Base-by-base conservation (phyloP, 1,140 invertebrate genomes). In the Drosophila orosa region DNA sequence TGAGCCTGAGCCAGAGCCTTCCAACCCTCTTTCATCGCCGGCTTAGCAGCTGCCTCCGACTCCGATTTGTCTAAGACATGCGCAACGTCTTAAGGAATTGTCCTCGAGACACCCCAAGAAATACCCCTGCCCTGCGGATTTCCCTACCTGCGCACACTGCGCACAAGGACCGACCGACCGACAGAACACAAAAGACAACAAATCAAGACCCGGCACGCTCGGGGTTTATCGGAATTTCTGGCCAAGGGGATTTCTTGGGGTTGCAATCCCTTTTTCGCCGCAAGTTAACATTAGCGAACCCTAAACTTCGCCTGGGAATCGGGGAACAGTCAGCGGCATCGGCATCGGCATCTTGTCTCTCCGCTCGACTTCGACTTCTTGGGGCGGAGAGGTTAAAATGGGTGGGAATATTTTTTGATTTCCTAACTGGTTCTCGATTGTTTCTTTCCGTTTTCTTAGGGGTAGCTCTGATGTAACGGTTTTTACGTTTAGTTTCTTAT, bases 391-490 rank as follows among this genome's bases (percentile, higher is more conserved):
- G 80, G 85, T 89, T 90, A 89, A 90, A 89, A 89, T 89, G 85
- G 84, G 84, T 89, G 84, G 84, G 84, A 89, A 89, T 89, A 89
- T 89, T 89, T 84, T 84, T 85, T 90, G 78, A 90, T 89, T 71
- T 59, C 54, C 74, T 40, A 76, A 75, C 65, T 67, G 74, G 37
- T 75, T 55, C 39, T 31, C 17, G 29, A 69, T 68, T 59, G 60
- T 58, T 62, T 79, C 22, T 54, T 74, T 55, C n/a, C 40, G 44
- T 67, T 74, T 61, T 37, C 40, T 42, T 39, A 69, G 33, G 67
- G 67, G 25, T 71, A 45, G 60, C n/a, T 19, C 17, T 22, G 13
- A 27, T 48, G 35, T 73, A 73, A 73, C 67, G 67, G 29, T 45
- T 39, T 25, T 50, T 25, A 24, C 31, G 5, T 59, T 57, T 35